These are phyloP conservation scores for Xiphophorus birchmanni DNA, from an alignment of 2,797 vertebrate species.

Conservation along the genomic window DNA sequence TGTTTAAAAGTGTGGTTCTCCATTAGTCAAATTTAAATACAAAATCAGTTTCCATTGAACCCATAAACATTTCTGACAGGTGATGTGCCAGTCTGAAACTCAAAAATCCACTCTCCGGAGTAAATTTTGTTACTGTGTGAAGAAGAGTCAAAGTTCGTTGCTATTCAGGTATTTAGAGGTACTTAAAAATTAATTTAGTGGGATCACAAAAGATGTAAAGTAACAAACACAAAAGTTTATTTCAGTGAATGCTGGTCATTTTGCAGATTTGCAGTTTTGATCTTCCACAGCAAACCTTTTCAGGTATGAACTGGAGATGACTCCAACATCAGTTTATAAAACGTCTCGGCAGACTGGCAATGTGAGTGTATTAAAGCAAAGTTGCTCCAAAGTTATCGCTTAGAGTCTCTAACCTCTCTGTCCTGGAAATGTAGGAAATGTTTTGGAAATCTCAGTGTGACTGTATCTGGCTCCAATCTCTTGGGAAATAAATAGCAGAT, in stretches of 20 bases:
- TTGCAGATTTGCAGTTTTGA: not conserved
- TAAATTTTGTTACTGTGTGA: not conserved
- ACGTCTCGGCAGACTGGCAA: not conserved
- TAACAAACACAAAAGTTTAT: not conserved
- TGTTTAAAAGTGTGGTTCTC: no score
- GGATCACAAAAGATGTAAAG: not conserved
- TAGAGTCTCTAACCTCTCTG: not conserved
- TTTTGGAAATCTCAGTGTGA: not conserved
- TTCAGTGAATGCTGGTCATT: not conserved
- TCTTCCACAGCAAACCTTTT: not conserved
- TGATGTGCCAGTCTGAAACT: not conserved
- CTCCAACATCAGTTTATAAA: not conserved
- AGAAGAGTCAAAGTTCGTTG: not conserved
- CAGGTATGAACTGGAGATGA: not conserved
- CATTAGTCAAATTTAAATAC: no score
- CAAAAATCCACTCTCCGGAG: not conserved
- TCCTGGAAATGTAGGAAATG: not conserved
- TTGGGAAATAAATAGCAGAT: not conserved
- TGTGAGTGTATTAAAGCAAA: not conserved
- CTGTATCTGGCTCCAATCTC: not conserved
- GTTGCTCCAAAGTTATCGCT: not conserved
- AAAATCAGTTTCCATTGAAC: no score
- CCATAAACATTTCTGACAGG: no score
- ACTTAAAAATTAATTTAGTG: not conserved
- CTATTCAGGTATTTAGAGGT: not conserved